phyloP scores from a whole-genome alignment of 2,888 invertebrate genomes.

The Harpalus rubripes region DNA sequence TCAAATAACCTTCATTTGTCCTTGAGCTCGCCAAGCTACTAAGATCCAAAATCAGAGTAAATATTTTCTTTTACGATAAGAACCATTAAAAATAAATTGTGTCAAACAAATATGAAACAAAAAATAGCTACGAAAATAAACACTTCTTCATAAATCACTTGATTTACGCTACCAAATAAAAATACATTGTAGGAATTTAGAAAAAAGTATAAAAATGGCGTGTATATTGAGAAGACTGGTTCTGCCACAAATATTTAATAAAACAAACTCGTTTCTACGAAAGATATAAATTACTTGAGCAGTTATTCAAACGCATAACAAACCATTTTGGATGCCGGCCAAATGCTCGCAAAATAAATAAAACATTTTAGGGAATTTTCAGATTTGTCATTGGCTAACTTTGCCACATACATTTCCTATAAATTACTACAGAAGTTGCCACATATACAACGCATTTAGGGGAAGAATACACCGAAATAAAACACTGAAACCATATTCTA shows the following conservation, averaged over 20 bases:
- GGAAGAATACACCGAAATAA: conserved; percentile 7
- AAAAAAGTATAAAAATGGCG: conserved; percentile 18
- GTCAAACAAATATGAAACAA: background rate
- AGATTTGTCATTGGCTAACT: conserved; percentile 43
- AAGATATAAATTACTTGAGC: conserved; percentile 37
- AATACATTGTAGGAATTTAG: background rate
- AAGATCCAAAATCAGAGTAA: background rate
- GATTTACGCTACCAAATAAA: background rate
- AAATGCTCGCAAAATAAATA: conserved; percentile 52
- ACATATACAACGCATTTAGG: background rate
- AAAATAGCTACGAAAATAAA: conserved; percentile 4
- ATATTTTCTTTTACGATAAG: background rate
- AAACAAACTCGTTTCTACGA: conserved; percentile 45
- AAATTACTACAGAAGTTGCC: conserved; percentile 5
- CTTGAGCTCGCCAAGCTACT: background rate
- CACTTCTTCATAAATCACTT: background rate
- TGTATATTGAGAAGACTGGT: conserved; percentile 1
- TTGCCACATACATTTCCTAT: conserved; percentile 49
- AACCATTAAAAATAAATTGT: background rate
- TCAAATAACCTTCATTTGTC: background rate
- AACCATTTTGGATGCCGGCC: conserved; percentile 21
- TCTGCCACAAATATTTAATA: conserved; percentile 33
- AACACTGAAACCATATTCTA: background rate
- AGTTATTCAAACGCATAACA: conserved; percentile 48
- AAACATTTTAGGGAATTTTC: conserved; percentile 52